Conservation (phyloP, 2,797 vertebrate species). For the Gouania willdenowi region DNA sequence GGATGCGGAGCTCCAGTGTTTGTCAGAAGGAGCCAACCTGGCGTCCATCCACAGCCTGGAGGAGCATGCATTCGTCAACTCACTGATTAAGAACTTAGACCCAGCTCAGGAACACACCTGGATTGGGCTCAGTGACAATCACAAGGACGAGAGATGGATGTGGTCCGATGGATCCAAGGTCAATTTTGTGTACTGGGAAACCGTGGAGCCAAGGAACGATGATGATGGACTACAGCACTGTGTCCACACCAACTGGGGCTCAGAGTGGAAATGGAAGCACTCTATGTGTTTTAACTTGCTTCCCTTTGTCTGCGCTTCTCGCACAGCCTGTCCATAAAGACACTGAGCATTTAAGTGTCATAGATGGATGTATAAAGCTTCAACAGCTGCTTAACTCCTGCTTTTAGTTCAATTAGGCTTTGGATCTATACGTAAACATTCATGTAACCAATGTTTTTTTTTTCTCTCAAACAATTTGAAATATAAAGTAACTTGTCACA, state of each 20-base stretch:
- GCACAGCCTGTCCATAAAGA: neutral
- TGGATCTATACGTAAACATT: no score
- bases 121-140: neutral
- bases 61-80: constrained; percentile 9
- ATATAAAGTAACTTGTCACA: no score
- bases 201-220: neutral
- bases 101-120: fast-evolving
- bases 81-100: constrained; percentile 8
- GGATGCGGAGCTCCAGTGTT: constrained; percentile 22
- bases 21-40: constrained; percentile 19
- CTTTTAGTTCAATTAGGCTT: no score
- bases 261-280: neutral
- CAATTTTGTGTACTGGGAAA: neutral
- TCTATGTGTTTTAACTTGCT: fast-evolving
- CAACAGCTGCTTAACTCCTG: no score
- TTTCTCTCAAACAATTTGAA: no score
- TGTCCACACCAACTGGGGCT: fast-evolving
- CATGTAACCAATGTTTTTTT: no score
- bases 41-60: constrained; percentile 20
- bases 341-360: no score
- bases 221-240: fast-evolving
- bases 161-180: constrained; percentile 8
- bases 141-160: constrained; percentile 10
- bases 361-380: no score
- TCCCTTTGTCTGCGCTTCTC: constrained; percentile 14